Evolutionary conservation across 2,113 vertebrate genomes (phyloP).

Genomic region (Hirundichthys speculiger): DNA sequence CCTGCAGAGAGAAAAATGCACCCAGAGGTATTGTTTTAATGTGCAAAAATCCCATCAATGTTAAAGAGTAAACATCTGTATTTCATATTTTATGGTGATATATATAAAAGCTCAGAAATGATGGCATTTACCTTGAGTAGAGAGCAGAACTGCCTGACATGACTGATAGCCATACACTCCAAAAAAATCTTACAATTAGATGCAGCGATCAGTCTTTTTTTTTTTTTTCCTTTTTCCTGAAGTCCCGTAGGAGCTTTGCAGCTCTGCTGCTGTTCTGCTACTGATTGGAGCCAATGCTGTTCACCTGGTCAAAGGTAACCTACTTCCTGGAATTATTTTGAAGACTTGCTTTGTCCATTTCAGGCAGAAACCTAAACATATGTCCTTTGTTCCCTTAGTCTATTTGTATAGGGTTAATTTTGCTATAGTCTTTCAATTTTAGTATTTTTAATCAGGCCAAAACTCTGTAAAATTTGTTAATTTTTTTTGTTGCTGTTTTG

Average conservation of each 20-base stretch:
- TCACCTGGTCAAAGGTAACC: conserved; percentile 51
- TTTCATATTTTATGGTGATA: not conserved
- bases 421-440: too few relatives aligned
- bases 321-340: conserved; percentile 19
- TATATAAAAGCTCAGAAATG: not conserved
- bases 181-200: not conserved
- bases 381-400: not conserved
- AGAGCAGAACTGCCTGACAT: conserved; percentile 21
- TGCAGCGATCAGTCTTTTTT: not conserved
- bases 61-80: not conserved
- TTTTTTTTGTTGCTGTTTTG: too few relatives aligned
- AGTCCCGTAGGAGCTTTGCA: not conserved
- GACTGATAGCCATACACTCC: conserved; percentile 7
- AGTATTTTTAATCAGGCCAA: too few relatives aligned
- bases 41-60: not conserved
- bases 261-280: conserved; percentile 28
- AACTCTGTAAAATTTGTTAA: too few relatives aligned
- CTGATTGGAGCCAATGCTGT: conserved; percentile 62
- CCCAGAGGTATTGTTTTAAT: not conserved
- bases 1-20: conserved; percentile 37
- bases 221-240: not conserved
- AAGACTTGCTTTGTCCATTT: not conserved
- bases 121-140: conserved; percentile 53
- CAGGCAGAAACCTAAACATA: not conserved
- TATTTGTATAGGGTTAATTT: too few relatives aligned